Percentiles rank a stretch among this genome's conserved stretches.
Conservation (phyloP, 1,140 invertebrate species). For the Apis cerana region DNA sequence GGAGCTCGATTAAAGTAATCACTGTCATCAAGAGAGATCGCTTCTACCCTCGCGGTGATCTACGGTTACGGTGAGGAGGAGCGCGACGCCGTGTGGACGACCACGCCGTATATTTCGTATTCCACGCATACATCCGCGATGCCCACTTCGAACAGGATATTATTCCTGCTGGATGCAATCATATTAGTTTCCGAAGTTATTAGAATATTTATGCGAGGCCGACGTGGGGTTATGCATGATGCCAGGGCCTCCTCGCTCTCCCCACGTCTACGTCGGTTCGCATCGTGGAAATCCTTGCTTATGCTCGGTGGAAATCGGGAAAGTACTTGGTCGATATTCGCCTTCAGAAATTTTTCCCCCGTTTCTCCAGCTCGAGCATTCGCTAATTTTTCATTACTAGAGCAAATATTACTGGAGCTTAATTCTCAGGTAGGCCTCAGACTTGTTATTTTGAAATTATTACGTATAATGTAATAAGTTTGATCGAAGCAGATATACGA, state of each 20-base stretch:
- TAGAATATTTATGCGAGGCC: slow-evolving; percentile 72
- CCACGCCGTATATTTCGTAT: slow-evolving; percentile 53
- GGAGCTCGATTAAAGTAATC: slow-evolving; percentile 54
- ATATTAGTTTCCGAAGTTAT: slow-evolving; percentile 72
- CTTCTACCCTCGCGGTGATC: slow-evolving; percentile 43
- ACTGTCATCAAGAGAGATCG: slow-evolving; percentile 57
- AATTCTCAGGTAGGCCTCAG: no score
- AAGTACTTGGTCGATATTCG: background rate
- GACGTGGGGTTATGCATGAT: slow-evolving; percentile 54
- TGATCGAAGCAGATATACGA: no score
- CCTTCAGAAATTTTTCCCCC: background rate
- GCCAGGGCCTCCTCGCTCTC: slow-evolving; percentile 14
- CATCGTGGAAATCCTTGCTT: slow-evolving; percentile 36
- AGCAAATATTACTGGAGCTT: no score
- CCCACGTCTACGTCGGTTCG: slow-evolving; percentile 9
- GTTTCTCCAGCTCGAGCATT: background rate
- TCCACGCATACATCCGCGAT: slow-evolving; percentile 45
- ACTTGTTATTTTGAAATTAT: no score
- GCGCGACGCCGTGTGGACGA: slow-evolving; percentile 12
- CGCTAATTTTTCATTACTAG: background rate
- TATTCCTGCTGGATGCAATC: slow-evolving; percentile 68
- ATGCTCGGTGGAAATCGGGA: slow-evolving; percentile 3
- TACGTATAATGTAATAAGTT: no score
- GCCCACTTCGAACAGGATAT: slow-evolving; percentile 55
- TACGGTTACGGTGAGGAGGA: slow-evolving; percentile 30